Evolutionary conservation across 1,140 invertebrate species (phyloP).

Genomic region (Drosophila erecta): DNA sequence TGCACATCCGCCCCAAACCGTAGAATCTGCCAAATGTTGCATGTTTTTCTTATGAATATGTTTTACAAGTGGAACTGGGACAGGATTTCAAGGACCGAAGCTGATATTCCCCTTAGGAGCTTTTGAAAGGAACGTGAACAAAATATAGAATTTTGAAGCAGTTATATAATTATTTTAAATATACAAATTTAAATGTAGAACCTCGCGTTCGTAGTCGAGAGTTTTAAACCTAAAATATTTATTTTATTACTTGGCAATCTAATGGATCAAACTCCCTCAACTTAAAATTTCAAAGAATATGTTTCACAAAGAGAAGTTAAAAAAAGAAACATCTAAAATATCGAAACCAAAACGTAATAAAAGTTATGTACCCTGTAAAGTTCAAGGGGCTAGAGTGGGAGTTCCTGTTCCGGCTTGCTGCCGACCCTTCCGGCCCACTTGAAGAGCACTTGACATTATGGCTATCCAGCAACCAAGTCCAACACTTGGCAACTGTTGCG

Average conservation of each 20-base stretch:
- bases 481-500: constrained; percentile 73
- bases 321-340: background rate
- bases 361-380: background rate
- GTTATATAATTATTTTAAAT: background rate
- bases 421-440: constrained; percentile 17
- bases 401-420: constrained; percentile 42
- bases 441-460: constrained; percentile 74
- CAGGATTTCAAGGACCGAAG: constrained; percentile 1
- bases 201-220: no score
- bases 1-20: constrained; percentile 63
- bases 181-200: background rate
- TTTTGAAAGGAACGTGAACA: background rate
- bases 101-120: background rate
- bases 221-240: no score
- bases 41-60: constrained; percentile 67
- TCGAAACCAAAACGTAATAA: no score
- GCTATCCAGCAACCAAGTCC: constrained; percentile 33
- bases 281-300: no score
- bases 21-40: constrained; percentile 46
- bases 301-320: no score
- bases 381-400: constrained; percentile 33
- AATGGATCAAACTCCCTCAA: no score
- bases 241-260: no score
- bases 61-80: constrained; percentile 22
- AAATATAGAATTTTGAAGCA: background rate